Percentiles rank a stretch among this genome's conserved stretches.
phyloP scores from a whole-genome alignment of 2,888 invertebrate species.

The Sthenelais limicola region DNA sequence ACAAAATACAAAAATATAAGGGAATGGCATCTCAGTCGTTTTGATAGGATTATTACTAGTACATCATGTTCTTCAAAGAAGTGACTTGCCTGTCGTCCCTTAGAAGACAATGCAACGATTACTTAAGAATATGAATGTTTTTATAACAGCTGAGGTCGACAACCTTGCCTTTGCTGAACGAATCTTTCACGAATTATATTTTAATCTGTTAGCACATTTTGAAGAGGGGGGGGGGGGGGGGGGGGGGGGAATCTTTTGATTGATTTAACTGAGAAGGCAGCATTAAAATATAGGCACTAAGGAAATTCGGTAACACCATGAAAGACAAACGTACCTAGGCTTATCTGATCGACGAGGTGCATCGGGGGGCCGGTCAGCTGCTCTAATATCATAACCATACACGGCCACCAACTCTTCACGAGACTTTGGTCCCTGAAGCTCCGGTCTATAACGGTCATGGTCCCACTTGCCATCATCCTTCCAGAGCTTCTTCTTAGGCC shows the following conservation, averaged over 20 bases:
- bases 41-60: too few relatives aligned
- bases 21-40: too few relatives aligned
- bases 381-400: slow-evolving; percentile 94
- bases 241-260: too few relatives aligned
- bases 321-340: slow-evolving; percentile 4
- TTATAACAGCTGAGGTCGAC: neutral
- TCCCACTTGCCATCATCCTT: slow-evolving; percentile 81
- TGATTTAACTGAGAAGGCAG: too few relatives aligned
- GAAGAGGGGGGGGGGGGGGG: too few relatives aligned
- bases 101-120: neutral
- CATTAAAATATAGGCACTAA: too few relatives aligned
- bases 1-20: too few relatives aligned
- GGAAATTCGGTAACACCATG: too few relatives aligned
- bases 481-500: slow-evolving; percentile 73
- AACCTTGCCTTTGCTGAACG: neutral
- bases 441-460: slow-evolving; percentile 89
- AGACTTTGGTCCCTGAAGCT: slow-evolving; percentile 87
- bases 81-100: too few relatives aligned
- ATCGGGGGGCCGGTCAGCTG: slow-evolving; percentile 64
- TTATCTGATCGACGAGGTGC: slow-evolving; percentile 48
- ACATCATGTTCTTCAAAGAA: too few relatives aligned
- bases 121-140: neutral
- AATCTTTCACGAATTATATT: neutral
- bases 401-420: slow-evolving; percentile 86
- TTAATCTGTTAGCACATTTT: neutral